Evolutionary conservation across 2,888 invertebrate species (phyloP).

Genomic region (Drosophila paracracens): DNA sequence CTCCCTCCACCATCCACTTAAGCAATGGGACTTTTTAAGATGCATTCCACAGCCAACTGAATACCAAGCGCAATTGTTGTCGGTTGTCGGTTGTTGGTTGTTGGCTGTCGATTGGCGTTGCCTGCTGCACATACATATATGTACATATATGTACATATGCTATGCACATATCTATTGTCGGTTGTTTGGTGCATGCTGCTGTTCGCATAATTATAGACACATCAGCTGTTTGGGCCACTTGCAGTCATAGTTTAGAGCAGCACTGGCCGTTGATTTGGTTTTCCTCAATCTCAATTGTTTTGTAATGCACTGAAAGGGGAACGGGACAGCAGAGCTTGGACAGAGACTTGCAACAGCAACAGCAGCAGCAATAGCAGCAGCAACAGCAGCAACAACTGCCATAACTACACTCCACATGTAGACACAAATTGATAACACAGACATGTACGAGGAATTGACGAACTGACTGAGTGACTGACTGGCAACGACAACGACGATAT

Average conservation of each 20-base stretch:
- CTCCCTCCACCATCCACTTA: conserved; percentile 35
- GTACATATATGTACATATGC: not conserved
- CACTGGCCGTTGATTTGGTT: conserved; percentile 59
- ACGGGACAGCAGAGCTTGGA: not conserved
- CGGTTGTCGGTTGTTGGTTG: conserved; percentile 16
- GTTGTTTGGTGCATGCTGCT: conserved; percentile 30
- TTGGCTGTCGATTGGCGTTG: conserved; percentile 21
- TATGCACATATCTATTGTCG: conserved; percentile 18
- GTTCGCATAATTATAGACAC: conserved; percentile 71
- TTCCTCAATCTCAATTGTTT: conserved; percentile 76
- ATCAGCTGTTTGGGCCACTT: conserved; percentile 76
- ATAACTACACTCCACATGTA: conserved; percentile 26
- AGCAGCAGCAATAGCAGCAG: conserved; percentile 7
- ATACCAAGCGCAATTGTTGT: conserved; percentile 47
- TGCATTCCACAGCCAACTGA: conserved; percentile 57
- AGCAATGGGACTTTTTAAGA: conserved; percentile 42
- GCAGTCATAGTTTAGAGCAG: conserved; percentile 33
- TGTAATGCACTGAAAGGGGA: conserved; percentile 60
- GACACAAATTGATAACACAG: conserved; percentile 65
- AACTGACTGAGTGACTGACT: conserved; percentile 28
- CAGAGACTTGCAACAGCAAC: not conserved
- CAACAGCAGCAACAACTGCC: conserved; percentile 25
- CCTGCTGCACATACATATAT: not conserved
- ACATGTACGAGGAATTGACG: conserved; percentile 47
- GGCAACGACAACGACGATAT: conserved; percentile 49